Percentiles rank a stretch among this genome's conserved stretches.
These are phyloP conservation scores for Phaethornis superciliosus DNA, from an alignment of 2,113 vertebrate species.

Conservation along the genomic window DNA sequence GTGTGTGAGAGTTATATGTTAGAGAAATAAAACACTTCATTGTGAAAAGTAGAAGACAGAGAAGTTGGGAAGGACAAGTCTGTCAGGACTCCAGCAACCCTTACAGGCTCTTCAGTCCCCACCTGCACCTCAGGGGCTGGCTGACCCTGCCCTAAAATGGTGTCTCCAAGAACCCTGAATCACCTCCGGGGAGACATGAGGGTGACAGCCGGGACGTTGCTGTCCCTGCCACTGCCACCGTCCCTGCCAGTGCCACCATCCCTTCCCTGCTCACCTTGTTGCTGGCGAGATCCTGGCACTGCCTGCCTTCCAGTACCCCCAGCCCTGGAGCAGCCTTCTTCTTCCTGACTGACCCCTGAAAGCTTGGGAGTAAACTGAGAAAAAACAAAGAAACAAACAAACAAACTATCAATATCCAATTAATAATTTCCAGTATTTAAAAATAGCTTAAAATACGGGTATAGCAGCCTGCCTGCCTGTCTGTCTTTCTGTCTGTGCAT, in stretches of 20 bases:
- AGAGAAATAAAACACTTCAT: not conserved
- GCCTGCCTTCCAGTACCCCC: not conserved
- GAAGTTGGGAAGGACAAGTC: too few relatives aligned
- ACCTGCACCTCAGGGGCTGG: too few relatives aligned
- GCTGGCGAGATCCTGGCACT: fast-evolving
- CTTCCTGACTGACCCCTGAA: not conserved
- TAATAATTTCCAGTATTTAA: not conserved
- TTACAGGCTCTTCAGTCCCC: not conserved
- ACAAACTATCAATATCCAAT: not conserved
- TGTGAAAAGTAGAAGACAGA: too few relatives aligned
- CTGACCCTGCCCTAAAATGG: not conserved
- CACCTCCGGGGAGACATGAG: not conserved
- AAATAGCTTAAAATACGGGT: not conserved
- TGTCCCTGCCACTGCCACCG: not conserved
- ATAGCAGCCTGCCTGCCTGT: not conserved
- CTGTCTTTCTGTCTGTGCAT: not conserved
- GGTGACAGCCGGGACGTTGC: fast-evolving
- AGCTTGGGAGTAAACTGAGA: not conserved
- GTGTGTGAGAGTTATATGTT: not conserved
- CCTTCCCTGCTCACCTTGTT: not conserved
- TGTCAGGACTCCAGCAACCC: not conserved
- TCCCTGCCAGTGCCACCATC: too few relatives aligned
- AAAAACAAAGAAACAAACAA: too few relatives aligned
- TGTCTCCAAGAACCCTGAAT: not conserved
- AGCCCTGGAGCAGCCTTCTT: fast-evolving